Evolutionary conservation across 2,888 invertebrate species (phyloP).

Genomic region (Folsomia candida): DNA sequence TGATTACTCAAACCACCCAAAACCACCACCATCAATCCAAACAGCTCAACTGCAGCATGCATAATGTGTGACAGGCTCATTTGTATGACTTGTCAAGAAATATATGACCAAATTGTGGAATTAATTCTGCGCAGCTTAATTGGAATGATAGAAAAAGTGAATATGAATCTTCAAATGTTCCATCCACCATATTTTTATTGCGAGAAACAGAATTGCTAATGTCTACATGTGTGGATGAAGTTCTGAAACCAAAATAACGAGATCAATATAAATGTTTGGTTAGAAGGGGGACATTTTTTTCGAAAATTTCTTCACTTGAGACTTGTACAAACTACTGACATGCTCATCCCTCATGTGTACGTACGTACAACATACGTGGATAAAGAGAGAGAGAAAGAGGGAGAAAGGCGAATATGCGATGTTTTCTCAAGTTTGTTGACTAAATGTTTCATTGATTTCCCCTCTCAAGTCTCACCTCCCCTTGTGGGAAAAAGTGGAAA

Average conservation of each 20-base stretch:
- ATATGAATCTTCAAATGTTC: too few relatives aligned
- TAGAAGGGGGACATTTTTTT: background rate
- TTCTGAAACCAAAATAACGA: background rate
- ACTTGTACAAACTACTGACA: background rate
- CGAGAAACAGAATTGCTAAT: background rate
- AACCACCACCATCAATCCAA: background rate
- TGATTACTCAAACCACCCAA: background rate
- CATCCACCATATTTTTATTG: too few relatives aligned
- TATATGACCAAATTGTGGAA: too few relatives aligned
- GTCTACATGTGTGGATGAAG: background rate
- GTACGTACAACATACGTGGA: background rate
- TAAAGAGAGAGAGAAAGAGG: background rate
- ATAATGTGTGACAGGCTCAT: too few relatives aligned
- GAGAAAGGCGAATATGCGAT: background rate
- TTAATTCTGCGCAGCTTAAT: too few relatives aligned
- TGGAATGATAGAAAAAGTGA: too few relatives aligned
- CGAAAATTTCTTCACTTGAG: background rate
- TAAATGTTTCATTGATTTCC: background rate
- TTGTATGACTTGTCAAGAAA: too few relatives aligned
- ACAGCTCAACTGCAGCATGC: background rate
- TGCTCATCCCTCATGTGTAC: background rate
- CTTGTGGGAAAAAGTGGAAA: background rate
- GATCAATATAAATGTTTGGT: constrained; percentile 1
- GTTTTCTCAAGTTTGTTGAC: background rate
- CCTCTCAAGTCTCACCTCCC: background rate